Conservation (phyloP, 2,113 vertebrate genomes). For the Poeciliopsis turrubarensis region DNA sequence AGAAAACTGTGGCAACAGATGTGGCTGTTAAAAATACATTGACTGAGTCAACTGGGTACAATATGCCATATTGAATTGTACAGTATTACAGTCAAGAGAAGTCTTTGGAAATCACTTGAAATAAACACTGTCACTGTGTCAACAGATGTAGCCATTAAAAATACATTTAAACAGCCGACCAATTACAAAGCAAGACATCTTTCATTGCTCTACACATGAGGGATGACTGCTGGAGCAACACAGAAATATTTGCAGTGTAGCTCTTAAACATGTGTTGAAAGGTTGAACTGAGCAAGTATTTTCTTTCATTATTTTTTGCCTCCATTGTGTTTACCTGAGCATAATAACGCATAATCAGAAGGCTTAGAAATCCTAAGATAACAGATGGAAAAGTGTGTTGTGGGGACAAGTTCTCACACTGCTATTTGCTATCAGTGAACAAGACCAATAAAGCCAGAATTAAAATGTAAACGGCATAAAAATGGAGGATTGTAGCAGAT, state of each 20-base stretch:
- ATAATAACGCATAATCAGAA: not conserved
- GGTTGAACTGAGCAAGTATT: constrained; percentile 64
- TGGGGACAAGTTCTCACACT: constrained; percentile 32
- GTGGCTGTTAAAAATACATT: constrained; percentile 78
- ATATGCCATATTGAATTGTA: constrained; percentile 76
- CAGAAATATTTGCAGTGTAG: constrained; percentile 59
- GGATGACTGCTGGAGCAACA: constrained; percentile 60
- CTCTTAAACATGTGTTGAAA: constrained; percentile 50
- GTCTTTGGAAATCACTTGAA: constrained; percentile 74
- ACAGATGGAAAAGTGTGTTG: constrained; percentile 67
- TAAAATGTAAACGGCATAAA: constrained; percentile 12
- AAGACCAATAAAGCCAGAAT: constrained; percentile 21
- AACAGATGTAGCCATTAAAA: constrained; percentile 79
- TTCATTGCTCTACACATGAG: constrained; percentile 66
- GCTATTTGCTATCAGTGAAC: constrained; percentile 80
- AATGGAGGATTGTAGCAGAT: constrained; percentile 21
- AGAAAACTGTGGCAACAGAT: constrained; percentile 71
- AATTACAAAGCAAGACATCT: constrained; percentile 63
- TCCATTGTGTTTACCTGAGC: constrained; percentile 32
- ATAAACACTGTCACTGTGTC: constrained; percentile 67
- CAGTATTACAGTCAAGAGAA: constrained; percentile 74
- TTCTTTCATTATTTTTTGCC: constrained; percentile 36
- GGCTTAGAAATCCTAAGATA: constrained; percentile 32
- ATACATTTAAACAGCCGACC: constrained; percentile 70
- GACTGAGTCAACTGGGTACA: constrained; percentile 76